These are phyloP conservation scores for Sminthurinus aureus DNA, from an alignment of 2,888 invertebrate species.

Conservation along the genomic window DNA sequence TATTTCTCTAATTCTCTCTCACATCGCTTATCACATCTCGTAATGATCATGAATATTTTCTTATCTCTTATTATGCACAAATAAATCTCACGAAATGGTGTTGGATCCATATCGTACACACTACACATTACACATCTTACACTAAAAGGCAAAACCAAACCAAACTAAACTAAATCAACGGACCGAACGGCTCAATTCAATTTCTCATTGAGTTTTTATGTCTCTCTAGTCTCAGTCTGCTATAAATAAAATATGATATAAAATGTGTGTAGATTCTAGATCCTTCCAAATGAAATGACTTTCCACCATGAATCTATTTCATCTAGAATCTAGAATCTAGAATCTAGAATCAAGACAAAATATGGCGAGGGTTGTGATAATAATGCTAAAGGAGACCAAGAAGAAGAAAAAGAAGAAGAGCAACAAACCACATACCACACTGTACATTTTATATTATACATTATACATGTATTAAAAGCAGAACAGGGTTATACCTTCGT, in stretches of 20 bases:
- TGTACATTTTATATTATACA: neutral
- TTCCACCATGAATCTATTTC: slow-evolving; percentile 41
- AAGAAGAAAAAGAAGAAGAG: neutral
- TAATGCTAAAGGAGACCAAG: neutral
- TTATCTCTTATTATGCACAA: slow-evolving; percentile 37
- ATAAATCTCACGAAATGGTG: slow-evolving; percentile 40
- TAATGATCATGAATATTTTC: slow-evolving; percentile 37
- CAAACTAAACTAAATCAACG: neutral
- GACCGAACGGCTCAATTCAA: slow-evolving; percentile 35
- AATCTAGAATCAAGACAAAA: neutral
- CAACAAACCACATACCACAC: neutral
- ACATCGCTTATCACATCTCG: slow-evolving; percentile 24
- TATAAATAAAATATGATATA: neutral
- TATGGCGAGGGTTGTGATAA: neutral
- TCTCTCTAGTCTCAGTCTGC: neutral
- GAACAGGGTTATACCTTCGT: neutral
- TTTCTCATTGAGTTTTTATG: slow-evolving; percentile 26
- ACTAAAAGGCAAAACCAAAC: too few relatives aligned
- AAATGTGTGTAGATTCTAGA: neutral
- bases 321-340: neutral
- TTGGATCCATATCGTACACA: neutral
- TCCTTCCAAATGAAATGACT: slow-evolving; percentile 41
- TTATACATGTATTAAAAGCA: too few relatives aligned
- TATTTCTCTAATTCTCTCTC: slow-evolving; percentile 15
- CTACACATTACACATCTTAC: too few relatives aligned